A percentile compares a stretch with the other conserved stretches of the same genome.
Evolutionary conservation across 2,888 invertebrate genomes (phyloP).

Genomic region (Coelogynopora nodosa): DNA sequence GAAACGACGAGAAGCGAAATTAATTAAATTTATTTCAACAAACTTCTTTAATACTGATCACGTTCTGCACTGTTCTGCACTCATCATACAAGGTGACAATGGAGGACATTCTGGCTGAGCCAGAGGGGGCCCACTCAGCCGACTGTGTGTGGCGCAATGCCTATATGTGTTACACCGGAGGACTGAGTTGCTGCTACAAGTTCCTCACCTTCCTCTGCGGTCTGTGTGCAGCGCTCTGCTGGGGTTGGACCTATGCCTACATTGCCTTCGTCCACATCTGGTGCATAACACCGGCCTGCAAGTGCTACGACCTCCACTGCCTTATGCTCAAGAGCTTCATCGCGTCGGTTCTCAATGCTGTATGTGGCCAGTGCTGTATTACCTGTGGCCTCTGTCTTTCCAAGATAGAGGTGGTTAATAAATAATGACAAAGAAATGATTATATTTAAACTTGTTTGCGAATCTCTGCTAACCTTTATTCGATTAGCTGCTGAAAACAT

Average conservation of each 20-base stretch:
- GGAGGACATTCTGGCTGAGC: slow-evolving; percentile 62
- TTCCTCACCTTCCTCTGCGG: slow-evolving; percentile 29
- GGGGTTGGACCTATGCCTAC: slow-evolving; percentile 30
- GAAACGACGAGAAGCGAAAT: no score
- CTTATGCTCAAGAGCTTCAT: slow-evolving; percentile 1
- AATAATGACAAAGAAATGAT: no score
- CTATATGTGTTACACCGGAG: slow-evolving; percentile 36
- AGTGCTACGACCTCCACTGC: slow-evolving; percentile 62
- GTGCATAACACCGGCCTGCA: slow-evolving; percentile 31
- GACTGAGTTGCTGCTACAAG: slow-evolving; percentile 32
- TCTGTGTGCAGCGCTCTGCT: slow-evolving; percentile 25
- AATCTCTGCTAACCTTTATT: no score
- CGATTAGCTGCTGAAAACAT: no score
- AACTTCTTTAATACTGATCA: no score
- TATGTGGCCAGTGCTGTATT: slow-evolving; percentile 33
- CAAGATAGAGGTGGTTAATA: background rate
- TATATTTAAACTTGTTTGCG: no score
- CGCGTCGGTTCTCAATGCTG: background rate
- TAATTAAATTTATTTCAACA: no score
- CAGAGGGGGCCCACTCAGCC: slow-evolving; percentile 60
- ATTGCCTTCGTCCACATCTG: slow-evolving; percentile 38
- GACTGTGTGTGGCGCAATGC: slow-evolving; percentile 57
- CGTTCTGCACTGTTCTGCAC: no score
- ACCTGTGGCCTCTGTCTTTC: slow-evolving; percentile 36
- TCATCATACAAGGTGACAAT: slow-evolving; percentile 58